These are phyloP conservation scores for Phalacrocorax pelagicus DNA, from an alignment of 2,113 vertebrate species.

Conservation along the genomic window DNA sequence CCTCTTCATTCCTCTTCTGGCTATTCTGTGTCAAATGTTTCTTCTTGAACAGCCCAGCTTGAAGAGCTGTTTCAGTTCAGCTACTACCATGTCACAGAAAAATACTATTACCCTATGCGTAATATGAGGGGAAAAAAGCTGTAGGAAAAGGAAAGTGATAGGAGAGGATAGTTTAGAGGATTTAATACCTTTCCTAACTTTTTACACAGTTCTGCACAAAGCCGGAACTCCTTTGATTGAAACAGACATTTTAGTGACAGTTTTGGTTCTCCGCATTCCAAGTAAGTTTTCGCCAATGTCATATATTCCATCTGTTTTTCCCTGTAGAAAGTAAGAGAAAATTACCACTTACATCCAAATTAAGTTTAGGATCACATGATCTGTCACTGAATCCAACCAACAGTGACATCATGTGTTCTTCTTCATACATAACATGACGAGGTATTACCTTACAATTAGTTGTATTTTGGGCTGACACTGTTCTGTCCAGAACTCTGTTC, in stretches of 20 bases:
- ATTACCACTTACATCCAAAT: not conserved
- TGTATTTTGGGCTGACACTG: not conserved
- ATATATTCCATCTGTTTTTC: slow-evolving; percentile 81
- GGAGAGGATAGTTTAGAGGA: not conserved
- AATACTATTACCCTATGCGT: not conserved
- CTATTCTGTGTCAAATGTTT: not conserved
- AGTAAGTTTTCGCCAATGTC: slow-evolving; percentile 78
- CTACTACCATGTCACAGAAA: not conserved
- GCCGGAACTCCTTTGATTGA: slow-evolving; percentile 77
- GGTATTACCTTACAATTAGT: not conserved
- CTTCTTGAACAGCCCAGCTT: not conserved
- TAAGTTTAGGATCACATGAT: not conserved
- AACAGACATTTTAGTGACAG: slow-evolving; percentile 80
- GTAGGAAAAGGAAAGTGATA: not conserved
- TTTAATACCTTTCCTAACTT: slow-evolving; percentile 77
- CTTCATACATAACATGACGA: not conserved
- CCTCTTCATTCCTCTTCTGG: not conserved
- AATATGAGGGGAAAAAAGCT: not conserved
- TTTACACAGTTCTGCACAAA: slow-evolving; percentile 78
- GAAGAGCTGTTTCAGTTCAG: not conserved
- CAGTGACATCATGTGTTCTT: not conserved
- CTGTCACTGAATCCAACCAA: not conserved
- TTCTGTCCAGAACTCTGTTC: not conserved
- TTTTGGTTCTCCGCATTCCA: slow-evolving; percentile 78
- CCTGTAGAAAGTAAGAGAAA: slow-evolving; percentile 58